Evolutionary conservation across 2,888 invertebrate genomes (phyloP), one percentile per base, ranked within the genome.

Genomic region (Rotaria sp.): DNA sequence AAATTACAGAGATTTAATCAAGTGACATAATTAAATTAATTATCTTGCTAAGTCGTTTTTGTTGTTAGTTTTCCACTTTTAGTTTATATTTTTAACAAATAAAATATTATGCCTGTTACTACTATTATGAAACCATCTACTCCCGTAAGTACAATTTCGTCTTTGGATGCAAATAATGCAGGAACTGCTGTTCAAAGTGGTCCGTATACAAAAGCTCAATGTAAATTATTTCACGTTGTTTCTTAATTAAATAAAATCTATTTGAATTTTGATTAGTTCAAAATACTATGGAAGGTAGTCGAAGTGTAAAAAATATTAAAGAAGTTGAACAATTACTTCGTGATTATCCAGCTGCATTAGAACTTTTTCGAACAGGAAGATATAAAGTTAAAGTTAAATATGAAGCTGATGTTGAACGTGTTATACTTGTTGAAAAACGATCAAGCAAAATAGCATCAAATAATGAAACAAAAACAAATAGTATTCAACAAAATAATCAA

Each of bases 361-460:
- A 80, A 13, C 45, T 80, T 3, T 80, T 26, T 80, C 41, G 45
- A 80, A 80, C 80, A 80, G 35, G 35, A 45, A 80, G 18, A 80
- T 80, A 80, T 80, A 80, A 80, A 80, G 80, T 80, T 0, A 80
- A 80, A 80, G 80, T 80, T 11, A 80, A 80, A 45, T 80, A 80
- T 45, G 80, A 80, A 45, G 80, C 80, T 26, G 80, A 80, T 80
- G 45, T 80, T 45, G 80, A 80, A 24, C 80, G 80, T 80, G 80
- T 80, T 45, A 80, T 80, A 15, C 45, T 80, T 3, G 80, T 80
- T 45, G 80, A 80, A 80, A 80, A 80, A 80, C 80, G 80, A n/a
- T 45, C 45, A 24, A 80, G 45, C 8, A 45, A 80, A 41, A 11
- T 26, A 2, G 80, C 26, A 35, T 35, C 35, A 15, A 67, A 35